These are phyloP conservation scores for Cephalopholis sonnerati DNA, from an alignment of 2,113 vertebrate species.

Conservation along the genomic window DNA sequence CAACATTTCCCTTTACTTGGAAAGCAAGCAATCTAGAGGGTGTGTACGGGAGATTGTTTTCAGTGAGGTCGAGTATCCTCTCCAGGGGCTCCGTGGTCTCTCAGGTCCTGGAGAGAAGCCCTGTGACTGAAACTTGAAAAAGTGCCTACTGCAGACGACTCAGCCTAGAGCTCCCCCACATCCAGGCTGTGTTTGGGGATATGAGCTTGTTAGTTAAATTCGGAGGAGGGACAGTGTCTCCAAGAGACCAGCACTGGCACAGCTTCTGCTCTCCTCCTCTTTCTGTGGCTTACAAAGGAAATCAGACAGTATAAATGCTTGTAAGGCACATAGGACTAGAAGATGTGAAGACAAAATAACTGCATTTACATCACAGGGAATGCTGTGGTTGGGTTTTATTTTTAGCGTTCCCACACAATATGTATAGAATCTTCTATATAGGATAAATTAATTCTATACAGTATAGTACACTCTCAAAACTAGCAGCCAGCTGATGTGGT, in stretches of 20 bases:
- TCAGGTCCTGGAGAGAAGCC: slow-evolving; percentile 71
- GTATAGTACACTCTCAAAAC: slow-evolving; percentile 16
- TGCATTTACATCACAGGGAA: slow-evolving; percentile 36
- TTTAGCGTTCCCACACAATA: slow-evolving; percentile 41
- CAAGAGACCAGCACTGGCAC: slow-evolving; percentile 49
- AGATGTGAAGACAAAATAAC: slow-evolving; percentile 38
- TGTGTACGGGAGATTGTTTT: slow-evolving; percentile 34
- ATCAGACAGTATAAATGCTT: slow-evolving; percentile 38
- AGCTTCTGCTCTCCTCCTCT: slow-evolving; percentile 48
- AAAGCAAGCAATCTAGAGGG: slow-evolving; percentile 57
- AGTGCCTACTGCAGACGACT: slow-evolving; percentile 84
- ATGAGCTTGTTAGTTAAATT: slow-evolving; percentile 42
- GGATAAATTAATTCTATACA: slow-evolving; percentile 30
- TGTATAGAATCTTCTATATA: slow-evolving; percentile 29
- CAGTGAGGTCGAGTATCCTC: slow-evolving; percentile 54
- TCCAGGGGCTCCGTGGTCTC: slow-evolving; percentile 57
- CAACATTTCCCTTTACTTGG: slow-evolving; percentile 83
- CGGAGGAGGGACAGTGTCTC: slow-evolving; percentile 54
- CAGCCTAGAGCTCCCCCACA: slow-evolving; percentile 55
- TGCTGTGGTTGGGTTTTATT: slow-evolving; percentile 38
- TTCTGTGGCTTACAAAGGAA: slow-evolving; percentile 55
- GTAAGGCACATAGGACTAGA: slow-evolving; percentile 26
- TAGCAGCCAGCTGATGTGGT: background rate
- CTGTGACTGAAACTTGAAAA: slow-evolving; percentile 78
- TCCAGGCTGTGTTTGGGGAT: slow-evolving; percentile 47